phyloP scores from a whole-genome alignment of 2,888 invertebrate species.

The Drosophila villosipedis region DNA sequence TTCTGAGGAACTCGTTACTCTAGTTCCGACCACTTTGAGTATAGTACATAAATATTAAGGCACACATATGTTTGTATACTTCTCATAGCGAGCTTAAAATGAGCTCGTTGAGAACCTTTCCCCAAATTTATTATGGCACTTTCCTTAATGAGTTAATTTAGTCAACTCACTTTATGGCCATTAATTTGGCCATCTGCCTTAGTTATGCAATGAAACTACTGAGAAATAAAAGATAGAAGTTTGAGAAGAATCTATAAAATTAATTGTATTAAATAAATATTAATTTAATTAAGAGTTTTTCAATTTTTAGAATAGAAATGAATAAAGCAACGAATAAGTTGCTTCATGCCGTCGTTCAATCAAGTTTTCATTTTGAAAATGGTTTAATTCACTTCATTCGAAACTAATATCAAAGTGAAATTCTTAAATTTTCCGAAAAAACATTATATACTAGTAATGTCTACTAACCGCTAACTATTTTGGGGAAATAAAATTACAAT shows the following conservation, averaged over 20 bases:
- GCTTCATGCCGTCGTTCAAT: not conserved
- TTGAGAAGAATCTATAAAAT: not conserved
- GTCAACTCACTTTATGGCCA: constrained; percentile 55
- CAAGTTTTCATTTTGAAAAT: not conserved
- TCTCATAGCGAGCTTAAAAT: constrained; percentile 11
- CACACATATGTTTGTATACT: not conserved
- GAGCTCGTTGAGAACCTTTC: constrained; percentile 29
- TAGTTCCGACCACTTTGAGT: not conserved
- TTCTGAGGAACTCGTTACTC: constrained; percentile 1
- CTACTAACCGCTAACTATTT: constrained; percentile 26
- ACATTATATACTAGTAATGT: not conserved
- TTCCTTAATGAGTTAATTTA: constrained; percentile 56
- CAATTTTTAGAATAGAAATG: not conserved
- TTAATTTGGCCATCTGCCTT: constrained; percentile 36
- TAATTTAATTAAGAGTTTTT: not conserved
- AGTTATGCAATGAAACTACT: constrained; percentile 3
- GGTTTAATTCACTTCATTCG: not conserved
- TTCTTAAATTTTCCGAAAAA: not conserved
- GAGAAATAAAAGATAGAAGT: not conserved
- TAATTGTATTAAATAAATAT: not conserved
- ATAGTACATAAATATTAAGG: not conserved
- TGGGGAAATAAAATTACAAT: constrained; percentile 21
- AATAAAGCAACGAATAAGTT: not conserved
- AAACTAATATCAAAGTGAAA: constrained; percentile 13
- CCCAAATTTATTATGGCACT: constrained; percentile 42